Conservation (phyloP, 2,797 vertebrate species). For the Ctenopoma kingsleyae region DNA sequence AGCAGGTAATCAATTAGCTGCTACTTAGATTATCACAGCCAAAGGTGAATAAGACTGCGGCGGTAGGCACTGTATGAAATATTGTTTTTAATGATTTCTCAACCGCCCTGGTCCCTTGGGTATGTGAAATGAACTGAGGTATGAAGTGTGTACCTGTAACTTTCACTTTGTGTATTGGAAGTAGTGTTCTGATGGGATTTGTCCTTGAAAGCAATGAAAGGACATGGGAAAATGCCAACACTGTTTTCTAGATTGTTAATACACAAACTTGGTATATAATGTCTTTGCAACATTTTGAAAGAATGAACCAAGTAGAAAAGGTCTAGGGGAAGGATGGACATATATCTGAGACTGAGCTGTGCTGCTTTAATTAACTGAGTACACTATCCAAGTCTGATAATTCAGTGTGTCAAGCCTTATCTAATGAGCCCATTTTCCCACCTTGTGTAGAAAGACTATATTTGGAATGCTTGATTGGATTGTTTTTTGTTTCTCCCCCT, state of each 20-base stretch:
- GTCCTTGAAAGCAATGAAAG: conserved; percentile 71
- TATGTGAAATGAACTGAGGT: conserved; percentile 31
- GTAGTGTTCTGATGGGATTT: conserved; percentile 45
- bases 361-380: conserved; percentile 49
- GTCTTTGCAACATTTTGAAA: not conserved
- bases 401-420: conserved; percentile 49
- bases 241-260: conserved; percentile 38
- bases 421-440: conserved; percentile 22
- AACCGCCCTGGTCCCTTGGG: conserved; percentile 33
- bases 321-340: not conserved
- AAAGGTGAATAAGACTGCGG: conserved; percentile 74
- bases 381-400: conserved; percentile 56
- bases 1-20: conserved; percentile 86
- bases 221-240: conserved; percentile 26
- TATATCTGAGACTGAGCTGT: conserved; percentile 13
- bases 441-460: conserved; percentile 13
- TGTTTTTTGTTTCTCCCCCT: conserved; percentile 15
- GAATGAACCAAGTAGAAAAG: not conserved
- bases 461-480: conserved; percentile 5
- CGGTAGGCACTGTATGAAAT: conserved; percentile 61
- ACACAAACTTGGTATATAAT: conserved; percentile 14
- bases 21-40: conserved; percentile 80
- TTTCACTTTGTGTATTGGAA: conserved; percentile 34
- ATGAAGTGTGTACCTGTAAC: conserved; percentile 31
- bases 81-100: conserved; percentile 77